Evolutionary conservation across 2,888 invertebrate genomes (phyloP).

Genomic region (Ophion ellenae): DNA sequence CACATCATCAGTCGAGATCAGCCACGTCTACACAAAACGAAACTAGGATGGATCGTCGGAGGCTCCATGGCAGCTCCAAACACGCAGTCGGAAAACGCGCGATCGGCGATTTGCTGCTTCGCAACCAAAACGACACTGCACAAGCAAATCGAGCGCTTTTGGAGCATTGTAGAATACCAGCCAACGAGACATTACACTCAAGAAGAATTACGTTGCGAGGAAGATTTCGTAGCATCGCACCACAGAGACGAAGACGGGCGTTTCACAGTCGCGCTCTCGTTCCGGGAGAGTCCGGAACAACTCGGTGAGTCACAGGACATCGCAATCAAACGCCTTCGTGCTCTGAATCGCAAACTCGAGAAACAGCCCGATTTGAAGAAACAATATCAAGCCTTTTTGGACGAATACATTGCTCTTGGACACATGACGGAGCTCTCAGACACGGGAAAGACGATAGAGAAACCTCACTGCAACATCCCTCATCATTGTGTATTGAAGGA

Average conservation of each 20-base stretch:
- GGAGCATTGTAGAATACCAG: constrained; percentile 19
- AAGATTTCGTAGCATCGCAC: constrained; percentile 13
- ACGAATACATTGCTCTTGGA: constrained; percentile 16
- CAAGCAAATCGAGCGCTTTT: constrained; percentile 6
- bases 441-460: constrained; percentile 4
- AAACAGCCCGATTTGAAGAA: too few species aligned
- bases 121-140: constrained; percentile 1
- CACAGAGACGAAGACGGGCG: constrained; percentile 10
- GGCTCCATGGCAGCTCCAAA: constrained; percentile 19
- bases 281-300: constrained; percentile 4
- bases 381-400: too few species aligned
- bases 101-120: background rate
- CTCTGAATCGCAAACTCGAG: too few species aligned
- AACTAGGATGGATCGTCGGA: constrained; percentile 48
- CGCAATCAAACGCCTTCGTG: background rate
- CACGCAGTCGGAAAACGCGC: background rate
- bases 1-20: constrained; percentile 29
- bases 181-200: constrained; percentile 9
- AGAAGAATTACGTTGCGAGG: constrained; percentile 25
- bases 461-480: constrained; percentile 9
- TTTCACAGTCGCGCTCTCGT: constrained; percentile 18
- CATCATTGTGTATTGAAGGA: constrained; percentile 6
- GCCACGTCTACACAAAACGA: constrained; percentile 46
- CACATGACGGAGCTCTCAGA: constrained; percentile 14
- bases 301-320: constrained; percentile 21